Conservation (phyloP, 2,113 vertebrate species). For the Otis tarda region DNA sequence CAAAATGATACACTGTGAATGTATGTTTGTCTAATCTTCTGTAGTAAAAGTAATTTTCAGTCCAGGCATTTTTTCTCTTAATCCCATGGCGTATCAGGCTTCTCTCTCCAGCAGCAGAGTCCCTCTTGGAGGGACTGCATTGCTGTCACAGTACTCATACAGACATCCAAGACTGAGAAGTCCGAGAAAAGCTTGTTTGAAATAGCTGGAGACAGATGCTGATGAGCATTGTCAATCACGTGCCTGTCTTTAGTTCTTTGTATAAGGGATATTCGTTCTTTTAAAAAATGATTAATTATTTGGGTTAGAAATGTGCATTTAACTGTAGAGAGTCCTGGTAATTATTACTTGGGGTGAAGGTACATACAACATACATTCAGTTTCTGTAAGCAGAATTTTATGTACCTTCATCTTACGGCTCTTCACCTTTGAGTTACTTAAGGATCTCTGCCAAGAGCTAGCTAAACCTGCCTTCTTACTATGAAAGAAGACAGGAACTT, state of each 20-base stretch:
- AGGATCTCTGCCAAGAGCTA: not conserved
- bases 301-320: not conserved
- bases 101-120: not conserved
- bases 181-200: not conserved
- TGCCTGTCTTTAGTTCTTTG: not conserved
- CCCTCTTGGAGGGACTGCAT: not conserved
- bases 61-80: not conserved
- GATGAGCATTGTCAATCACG: not conserved
- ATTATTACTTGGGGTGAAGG: not conserved
- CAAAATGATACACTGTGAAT: not conserved
- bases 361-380: not conserved
- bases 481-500: not conserved
- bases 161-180: not conserved
- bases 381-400: not conserved
- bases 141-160: not conserved
- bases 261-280: not conserved
- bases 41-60: conserved; percentile 6
- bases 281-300: not conserved
- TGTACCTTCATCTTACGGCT: not conserved
- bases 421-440: not conserved
- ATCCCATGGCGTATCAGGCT: not conserved
- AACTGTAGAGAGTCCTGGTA: not conserved
- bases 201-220: not conserved
- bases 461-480: not conserved
- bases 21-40: not conserved